Percentiles rank a stretch among this genome's conserved stretches.
Conservation (phyloP, 2,797 vertebrate genomes). For the Danio choprae region DNA sequence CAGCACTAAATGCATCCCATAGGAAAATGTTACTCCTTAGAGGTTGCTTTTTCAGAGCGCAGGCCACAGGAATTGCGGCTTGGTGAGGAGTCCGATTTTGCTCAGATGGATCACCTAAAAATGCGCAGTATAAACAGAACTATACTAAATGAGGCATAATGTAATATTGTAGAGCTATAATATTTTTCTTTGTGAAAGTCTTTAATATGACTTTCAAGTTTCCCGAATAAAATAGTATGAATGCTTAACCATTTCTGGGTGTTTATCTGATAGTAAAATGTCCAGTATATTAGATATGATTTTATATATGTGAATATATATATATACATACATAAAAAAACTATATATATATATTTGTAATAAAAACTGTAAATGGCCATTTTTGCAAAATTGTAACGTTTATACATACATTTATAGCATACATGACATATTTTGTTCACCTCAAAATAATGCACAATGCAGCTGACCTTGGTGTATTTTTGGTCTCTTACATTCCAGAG, state of each 20-base stretch:
- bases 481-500: slow-evolving; percentile 9
- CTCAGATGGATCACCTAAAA: background rate
- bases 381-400: too few relatives aligned
- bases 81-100: background rate
- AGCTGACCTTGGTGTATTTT: background rate
- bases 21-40: background rate
- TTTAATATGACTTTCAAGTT: background rate
- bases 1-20: background rate
- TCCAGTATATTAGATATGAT: too few relatives aligned
- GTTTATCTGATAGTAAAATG: background rate
- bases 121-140: background rate
- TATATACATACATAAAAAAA: too few relatives aligned
- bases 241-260: background rate
- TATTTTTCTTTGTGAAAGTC: slow-evolving; percentile 1
- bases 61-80: background rate
- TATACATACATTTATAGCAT: too few relatives aligned
- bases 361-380: too few relatives aligned
- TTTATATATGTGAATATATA: too few relatives aligned
- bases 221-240: background rate
- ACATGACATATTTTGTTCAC: too few relatives aligned
- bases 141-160: background rate
- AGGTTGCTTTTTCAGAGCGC: background rate
- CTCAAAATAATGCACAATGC: background rate
- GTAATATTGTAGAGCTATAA: background rate
- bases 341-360: too few relatives aligned